Evolutionary conservation across 2,888 invertebrate species (phyloP).

Genomic region (Melieria picta): DNA sequence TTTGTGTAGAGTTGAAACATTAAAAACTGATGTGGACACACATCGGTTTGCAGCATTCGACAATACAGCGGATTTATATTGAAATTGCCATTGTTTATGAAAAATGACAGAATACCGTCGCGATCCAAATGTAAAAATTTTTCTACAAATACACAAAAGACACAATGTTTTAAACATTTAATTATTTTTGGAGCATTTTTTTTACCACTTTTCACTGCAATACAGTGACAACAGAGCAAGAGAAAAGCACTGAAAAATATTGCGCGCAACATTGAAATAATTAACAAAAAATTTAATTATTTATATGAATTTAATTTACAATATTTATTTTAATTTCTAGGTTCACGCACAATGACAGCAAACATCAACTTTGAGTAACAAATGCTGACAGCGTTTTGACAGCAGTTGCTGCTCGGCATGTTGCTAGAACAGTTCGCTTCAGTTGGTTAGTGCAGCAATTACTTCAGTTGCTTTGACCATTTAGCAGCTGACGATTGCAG

Average conservation of each 20-base stretch:
- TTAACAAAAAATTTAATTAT: too few relatives aligned
- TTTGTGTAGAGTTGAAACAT: constrained; percentile 50
- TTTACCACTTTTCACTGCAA: constrained; percentile 8
- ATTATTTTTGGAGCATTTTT: constrained; percentile 12
- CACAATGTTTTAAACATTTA: neutral
- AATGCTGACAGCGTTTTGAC: too few relatives aligned
- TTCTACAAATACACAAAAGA: neutral
- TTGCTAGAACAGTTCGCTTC: too few relatives aligned
- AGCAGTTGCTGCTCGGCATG: too few relatives aligned
- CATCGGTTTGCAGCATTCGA: constrained; percentile 48
- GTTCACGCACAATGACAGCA: too few relatives aligned
- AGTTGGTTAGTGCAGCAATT: too few relatives aligned
- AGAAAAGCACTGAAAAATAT: neutral
- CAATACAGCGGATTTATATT: constrained; percentile 57
- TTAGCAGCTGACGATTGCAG: too few relatives aligned
- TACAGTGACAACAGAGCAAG: constrained; percentile 8
- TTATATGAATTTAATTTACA: too few relatives aligned
- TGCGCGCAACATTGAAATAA: too few relatives aligned
- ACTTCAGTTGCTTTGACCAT: too few relatives aligned
- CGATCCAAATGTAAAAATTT: constrained; percentile 10
- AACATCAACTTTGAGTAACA: too few relatives aligned
- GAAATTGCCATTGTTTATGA: constrained; percentile 52
- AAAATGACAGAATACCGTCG: constrained; percentile 39
- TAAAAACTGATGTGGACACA: constrained; percentile 53
- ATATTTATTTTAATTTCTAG: too few relatives aligned